These are phyloP conservation scores for Paraescarpia echinospica DNA, from an alignment of 1,140 invertebrate genomes.

Conservation along the genomic window DNA sequence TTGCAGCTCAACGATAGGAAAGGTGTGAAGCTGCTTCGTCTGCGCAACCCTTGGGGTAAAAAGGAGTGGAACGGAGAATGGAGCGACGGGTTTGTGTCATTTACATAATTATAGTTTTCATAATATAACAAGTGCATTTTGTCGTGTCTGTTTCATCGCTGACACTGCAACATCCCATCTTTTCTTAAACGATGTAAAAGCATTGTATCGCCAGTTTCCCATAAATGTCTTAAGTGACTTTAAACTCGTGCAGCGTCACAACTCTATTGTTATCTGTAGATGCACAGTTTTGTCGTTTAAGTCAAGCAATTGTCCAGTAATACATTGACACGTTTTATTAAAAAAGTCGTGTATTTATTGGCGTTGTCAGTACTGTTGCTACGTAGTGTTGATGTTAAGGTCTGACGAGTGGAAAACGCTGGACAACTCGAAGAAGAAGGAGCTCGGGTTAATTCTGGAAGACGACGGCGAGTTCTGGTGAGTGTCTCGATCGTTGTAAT, in stretches of 20 bases:
- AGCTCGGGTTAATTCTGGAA: slow-evolving; percentile 88
- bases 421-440: slow-evolving; percentile 84
- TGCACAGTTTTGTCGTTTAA: too few relatives aligned
- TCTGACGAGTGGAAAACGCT: slow-evolving; percentile 87
- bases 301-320: not conserved
- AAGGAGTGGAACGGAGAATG: slow-evolving; percentile 97
- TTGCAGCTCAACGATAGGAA: not conserved
- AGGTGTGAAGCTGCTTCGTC: slow-evolving; percentile 68
- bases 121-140: not conserved
- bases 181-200: too few relatives aligned
- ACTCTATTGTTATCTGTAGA: too few relatives aligned
- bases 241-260: too few relatives aligned
- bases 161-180: not conserved
- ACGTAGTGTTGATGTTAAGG: slow-evolving; percentile 17
- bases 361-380: not conserved
- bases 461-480: slow-evolving; percentile 96
- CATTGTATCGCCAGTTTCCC: too few relatives aligned
- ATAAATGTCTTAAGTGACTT: too few relatives aligned
- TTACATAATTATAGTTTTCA: not conserved
- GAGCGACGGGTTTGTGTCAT: slow-evolving; percentile 76
- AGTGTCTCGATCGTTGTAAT: not conserved
- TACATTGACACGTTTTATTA: not conserved
- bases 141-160: too few relatives aligned
- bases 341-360: not conserved
- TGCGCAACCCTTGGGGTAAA: slow-evolving; percentile 98